Conservation (phyloP, 35 echinoderm and acorn worm genomes). For the Hemicentrotus pulcherrimus region DNA sequence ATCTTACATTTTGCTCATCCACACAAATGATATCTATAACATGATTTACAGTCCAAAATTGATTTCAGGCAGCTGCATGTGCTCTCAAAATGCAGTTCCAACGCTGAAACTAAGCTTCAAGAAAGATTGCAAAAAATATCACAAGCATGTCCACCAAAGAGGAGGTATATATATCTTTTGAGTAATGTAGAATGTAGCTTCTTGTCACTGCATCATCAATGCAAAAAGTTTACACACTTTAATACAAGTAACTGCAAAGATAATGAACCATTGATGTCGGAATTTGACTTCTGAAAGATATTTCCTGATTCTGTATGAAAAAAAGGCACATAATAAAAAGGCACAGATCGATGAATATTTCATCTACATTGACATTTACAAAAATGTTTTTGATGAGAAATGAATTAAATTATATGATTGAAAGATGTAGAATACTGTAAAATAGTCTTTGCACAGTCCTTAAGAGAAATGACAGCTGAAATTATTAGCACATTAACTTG, state of each 20-base stretch:
- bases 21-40: too few relatives aligned
- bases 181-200: too few relatives aligned
- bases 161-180: too few relatives aligned
- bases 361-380: background rate
- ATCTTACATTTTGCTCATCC: too few relatives aligned
- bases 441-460: background rate
- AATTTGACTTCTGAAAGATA: background rate
- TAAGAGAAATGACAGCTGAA: background rate
- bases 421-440: background rate
- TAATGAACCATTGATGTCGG: background rate
- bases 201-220: background rate
- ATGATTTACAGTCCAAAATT: too few relatives aligned
- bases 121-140: too few relatives aligned
- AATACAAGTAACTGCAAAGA: background rate
- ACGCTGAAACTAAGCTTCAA: too few relatives aligned
- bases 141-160: too few relatives aligned
- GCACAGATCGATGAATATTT: background rate
- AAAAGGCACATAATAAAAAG: background rate
- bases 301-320: background rate
- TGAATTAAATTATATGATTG: background rate
- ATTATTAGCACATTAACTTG: background rate
- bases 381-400: background rate
- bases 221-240: background rate
- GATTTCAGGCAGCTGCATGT: too few relatives aligned
- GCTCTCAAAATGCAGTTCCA: too few relatives aligned